phyloP scores from a whole-genome alignment of 2,888 invertebrate genomes.

The Entomobrya proxima region DNA sequence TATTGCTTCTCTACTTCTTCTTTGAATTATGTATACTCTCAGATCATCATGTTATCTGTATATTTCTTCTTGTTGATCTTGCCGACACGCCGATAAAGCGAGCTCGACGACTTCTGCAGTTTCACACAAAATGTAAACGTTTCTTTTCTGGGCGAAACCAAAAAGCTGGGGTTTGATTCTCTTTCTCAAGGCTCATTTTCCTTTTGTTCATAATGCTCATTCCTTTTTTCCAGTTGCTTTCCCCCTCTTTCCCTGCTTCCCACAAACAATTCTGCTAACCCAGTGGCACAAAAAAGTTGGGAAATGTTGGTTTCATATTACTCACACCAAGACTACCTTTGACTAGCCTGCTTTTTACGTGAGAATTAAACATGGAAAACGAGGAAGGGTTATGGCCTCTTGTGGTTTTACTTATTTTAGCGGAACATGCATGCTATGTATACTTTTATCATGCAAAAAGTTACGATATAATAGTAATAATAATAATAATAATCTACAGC shows the following conservation, averaged over 20 bases:
- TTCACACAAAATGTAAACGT: slow-evolving; percentile 6
- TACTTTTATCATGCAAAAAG: too few species aligned
- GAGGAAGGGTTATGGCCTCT: not conserved
- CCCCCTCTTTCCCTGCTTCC: not conserved
- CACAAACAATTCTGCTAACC: not conserved
- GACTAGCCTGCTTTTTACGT: not conserved
- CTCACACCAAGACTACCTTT: not conserved
- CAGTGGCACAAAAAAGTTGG: not conserved
- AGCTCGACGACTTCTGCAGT: not conserved
- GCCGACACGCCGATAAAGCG: slow-evolving; percentile 4
- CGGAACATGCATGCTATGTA: not conserved
- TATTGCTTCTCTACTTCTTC: not conserved
- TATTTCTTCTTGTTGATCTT: slow-evolving; percentile 21
- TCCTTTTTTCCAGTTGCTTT: not conserved
- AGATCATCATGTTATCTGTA: slow-evolving; percentile 2
- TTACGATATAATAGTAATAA: too few species aligned
- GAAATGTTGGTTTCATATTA: not conserved
- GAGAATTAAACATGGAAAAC: not conserved
- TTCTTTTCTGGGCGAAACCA: slow-evolving; percentile 3
- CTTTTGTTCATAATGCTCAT: not conserved
- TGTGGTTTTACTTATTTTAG: not conserved
- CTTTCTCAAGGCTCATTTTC: not conserved
- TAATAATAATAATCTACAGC: not conserved
- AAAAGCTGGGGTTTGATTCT: slow-evolving; percentile 2
- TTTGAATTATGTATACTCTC: not conserved